These are phyloP conservation scores for Lepidochitona cinerea DNA, from an alignment of 2,888 invertebrate genomes.

Conservation along the genomic window DNA sequence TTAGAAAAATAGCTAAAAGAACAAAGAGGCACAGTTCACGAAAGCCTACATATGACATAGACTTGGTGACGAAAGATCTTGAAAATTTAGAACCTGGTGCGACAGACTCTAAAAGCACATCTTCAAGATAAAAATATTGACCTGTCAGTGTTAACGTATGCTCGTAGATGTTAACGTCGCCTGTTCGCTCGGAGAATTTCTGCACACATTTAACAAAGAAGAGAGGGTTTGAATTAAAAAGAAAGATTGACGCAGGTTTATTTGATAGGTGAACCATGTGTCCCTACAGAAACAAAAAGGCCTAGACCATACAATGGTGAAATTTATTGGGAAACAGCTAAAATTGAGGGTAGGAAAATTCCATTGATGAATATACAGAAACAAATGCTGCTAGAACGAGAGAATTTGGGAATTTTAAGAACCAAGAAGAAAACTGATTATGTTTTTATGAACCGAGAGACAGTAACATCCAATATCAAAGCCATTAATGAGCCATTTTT, in stretches of 20 bases:
- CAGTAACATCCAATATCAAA: not conserved
- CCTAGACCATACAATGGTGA: not conserved
- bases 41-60: not conserved
- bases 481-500: not conserved
- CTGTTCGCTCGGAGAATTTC: not conserved
- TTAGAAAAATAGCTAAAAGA: not conserved
- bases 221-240: not conserved
- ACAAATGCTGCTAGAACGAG: not conserved
- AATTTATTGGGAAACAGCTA: not conserved
- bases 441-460: not conserved
- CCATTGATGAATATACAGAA: not conserved
- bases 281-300: not conserved
- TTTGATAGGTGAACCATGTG: not conserved
- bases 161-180: not conserved
- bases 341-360: not conserved
- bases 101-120: not conserved
- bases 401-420: not conserved
- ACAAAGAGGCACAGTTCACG: not conserved
- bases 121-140: not conserved
- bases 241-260: not conserved
- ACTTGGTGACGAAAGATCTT: not conserved
- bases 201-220: not conserved
- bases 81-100: too few relatives aligned
- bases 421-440: not conserved
- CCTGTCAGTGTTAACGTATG: not conserved